Percentiles rank a stretch among this genome's conserved stretches.
These are phyloP conservation scores for Muscidifurax raptorellus DNA, from an alignment of 1,140 invertebrate species.

Conservation along the genomic window DNA sequence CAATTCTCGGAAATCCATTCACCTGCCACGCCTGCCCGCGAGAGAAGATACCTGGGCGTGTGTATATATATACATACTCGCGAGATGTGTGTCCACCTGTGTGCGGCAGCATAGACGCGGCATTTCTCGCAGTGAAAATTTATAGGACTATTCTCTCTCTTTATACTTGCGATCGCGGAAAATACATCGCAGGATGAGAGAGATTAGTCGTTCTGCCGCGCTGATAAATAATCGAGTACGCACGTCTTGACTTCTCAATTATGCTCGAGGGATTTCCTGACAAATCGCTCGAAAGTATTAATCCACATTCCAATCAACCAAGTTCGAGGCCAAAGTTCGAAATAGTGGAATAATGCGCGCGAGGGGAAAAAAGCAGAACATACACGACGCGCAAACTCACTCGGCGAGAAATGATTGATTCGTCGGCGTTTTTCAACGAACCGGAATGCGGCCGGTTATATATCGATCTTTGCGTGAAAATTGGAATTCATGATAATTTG, in stretches of 20 bases:
- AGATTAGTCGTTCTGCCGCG: background rate
- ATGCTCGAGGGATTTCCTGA: conserved; percentile 27
- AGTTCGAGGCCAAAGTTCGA: conserved; percentile 22
- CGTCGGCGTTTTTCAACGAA: conserved; percentile 34
- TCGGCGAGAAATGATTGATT: conserved; percentile 41
- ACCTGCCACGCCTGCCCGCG: conserved; percentile 47
- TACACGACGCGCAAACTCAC: conserved; percentile 24
- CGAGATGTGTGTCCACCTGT: conserved; percentile 8
- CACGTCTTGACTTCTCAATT: conserved; percentile 29
- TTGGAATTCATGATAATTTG: background rate
- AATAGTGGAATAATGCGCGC: too few relatives aligned
- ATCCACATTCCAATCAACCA: conserved; percentile 16
- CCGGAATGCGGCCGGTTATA: background rate
- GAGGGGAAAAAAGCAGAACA: background rate
- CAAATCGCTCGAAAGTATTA: conserved; percentile 22
- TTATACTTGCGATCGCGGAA: background rate
- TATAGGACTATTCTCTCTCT: background rate
- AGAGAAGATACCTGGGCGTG: background rate
- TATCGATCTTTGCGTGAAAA: background rate
- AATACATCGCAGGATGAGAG: background rate
- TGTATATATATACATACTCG: background rate
- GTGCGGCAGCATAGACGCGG: background rate
- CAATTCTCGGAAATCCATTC: conserved; percentile 50
- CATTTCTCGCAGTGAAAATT: background rate
- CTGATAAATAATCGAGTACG: conserved; percentile 14